Evolutionary conservation across 2,888 invertebrate species (phyloP).

Genomic region (Lithodes maja): DNA sequence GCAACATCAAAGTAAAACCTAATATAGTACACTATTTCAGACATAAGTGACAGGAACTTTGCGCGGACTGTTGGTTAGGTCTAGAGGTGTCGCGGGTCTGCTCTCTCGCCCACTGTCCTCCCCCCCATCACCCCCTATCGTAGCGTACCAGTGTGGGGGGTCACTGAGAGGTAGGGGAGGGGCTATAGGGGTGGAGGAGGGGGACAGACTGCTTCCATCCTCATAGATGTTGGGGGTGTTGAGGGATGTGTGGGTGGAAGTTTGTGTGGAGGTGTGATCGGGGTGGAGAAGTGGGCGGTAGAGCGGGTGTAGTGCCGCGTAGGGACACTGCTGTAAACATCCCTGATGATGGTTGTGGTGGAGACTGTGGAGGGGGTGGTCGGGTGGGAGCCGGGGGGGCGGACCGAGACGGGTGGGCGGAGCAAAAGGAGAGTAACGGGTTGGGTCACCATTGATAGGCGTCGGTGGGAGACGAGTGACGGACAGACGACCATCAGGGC

Average conservation of each 20-base stretch:
- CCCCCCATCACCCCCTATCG: constrained; percentile 36
- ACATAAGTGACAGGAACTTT: constrained; percentile 56
- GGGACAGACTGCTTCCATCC: constrained; percentile 18
- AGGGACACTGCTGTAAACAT: constrained; percentile 52
- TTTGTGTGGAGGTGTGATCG: constrained; percentile 27
- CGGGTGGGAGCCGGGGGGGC: constrained; percentile 53
- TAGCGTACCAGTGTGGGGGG: constrained; percentile 58
- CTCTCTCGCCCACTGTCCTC: constrained; percentile 49
- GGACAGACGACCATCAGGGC: constrained; percentile 30
- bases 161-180: constrained; percentile 43
- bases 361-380: constrained; percentile 51
- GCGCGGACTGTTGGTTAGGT: constrained; percentile 25
- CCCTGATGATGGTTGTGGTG: constrained; percentile 48
- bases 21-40: not conserved
- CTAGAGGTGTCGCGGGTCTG: constrained; percentile 39
- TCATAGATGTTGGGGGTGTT: constrained; percentile 26
- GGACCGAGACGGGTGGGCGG: constrained; percentile 30
- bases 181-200: constrained; percentile 10
- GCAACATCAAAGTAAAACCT: no score
- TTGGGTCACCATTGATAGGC: constrained; percentile 35
- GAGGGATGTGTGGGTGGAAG: constrained; percentile 16
- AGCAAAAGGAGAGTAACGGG: not conserved
- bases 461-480: constrained; percentile 47
- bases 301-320: constrained; percentile 51
- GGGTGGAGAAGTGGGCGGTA: constrained; percentile 53